Conservation (phyloP, 1,140 invertebrate species). For the Catajapyx aquilonaris region DNA sequence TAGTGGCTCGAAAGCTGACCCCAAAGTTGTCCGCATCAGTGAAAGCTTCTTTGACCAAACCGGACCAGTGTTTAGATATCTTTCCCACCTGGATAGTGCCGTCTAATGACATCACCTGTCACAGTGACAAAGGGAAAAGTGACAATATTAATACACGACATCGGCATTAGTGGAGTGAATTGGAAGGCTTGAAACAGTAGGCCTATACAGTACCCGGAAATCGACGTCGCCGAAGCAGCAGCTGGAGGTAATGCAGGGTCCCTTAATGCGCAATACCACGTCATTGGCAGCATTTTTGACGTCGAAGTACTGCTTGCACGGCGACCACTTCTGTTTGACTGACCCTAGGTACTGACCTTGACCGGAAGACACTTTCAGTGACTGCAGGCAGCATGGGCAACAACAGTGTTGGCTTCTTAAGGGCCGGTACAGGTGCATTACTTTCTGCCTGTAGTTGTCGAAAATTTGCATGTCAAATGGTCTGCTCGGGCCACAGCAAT, state of each 20-base stretch:
- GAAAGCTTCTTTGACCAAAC: constrained; percentile 20
- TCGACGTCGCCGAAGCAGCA: not conserved
- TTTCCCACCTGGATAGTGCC: no score
- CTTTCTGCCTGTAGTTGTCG: constrained; percentile 16
- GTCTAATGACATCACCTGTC: constrained; percentile 11
- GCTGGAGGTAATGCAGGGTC: not conserved
- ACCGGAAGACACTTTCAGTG: no score
- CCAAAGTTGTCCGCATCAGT: constrained; percentile 27
- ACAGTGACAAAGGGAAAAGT: not conserved
- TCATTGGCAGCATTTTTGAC: not conserved
- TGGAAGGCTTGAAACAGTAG: not conserved
- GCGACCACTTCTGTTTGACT: no score
- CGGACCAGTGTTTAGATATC: no score
- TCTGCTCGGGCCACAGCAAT: constrained; percentile 17
- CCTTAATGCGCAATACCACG: not conserved
- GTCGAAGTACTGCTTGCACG: constrained; percentile 13
- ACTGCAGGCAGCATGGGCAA: constrained; percentile 20
- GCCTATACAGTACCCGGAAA: not conserved
- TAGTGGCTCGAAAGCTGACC: constrained; percentile 22
- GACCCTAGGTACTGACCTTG: constrained; percentile 3
- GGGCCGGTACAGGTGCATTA: constrained; percentile 19
- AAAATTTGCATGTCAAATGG: constrained; percentile 20
- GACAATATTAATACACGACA: not conserved
- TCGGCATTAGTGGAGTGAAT: not conserved
- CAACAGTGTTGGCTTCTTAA: constrained; percentile 17